Percentiles rank a stretch among this genome's conserved stretches.
Conservation (phyloP, 2,113 vertebrate genomes). For the Asarcornis scutulata region DNA sequence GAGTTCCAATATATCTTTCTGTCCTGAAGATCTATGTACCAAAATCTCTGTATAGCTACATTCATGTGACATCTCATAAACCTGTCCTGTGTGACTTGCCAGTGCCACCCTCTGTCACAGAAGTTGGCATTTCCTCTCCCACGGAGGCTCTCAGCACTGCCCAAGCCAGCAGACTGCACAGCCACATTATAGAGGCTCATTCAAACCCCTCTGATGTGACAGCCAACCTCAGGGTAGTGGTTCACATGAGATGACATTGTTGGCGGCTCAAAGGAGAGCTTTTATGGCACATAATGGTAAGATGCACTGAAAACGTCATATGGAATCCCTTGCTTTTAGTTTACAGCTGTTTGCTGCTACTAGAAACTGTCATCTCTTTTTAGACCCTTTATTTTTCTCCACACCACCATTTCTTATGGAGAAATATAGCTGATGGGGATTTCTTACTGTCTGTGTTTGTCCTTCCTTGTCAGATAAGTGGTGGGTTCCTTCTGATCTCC, state of each 20-base stretch:
- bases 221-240: no score
- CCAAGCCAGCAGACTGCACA: background rate
- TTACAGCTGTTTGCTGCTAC: background rate
- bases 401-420: background rate
- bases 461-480: background rate
- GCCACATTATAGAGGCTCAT: background rate
- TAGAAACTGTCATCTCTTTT: background rate
- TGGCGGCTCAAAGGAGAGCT: background rate
- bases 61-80: background rate
- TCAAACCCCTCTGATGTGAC: background rate
- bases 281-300: background rate
- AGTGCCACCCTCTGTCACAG: background rate
- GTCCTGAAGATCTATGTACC: background rate
- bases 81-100: background rate
- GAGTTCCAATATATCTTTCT: background rate
- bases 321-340: background rate
- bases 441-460: slow-evolving; percentile 13
- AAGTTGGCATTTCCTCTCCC: background rate
- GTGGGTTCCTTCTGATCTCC: slow-evolving; percentile 13
- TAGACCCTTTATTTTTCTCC: background rate
- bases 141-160: accelerated
- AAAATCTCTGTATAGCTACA: background rate
- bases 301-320: background rate
- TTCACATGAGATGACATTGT: accelerated
- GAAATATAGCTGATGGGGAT: background rate